Evolutionary conservation across 2,888 invertebrate species (phyloP).

Genomic region (Patella ulyssiponensis): DNA sequence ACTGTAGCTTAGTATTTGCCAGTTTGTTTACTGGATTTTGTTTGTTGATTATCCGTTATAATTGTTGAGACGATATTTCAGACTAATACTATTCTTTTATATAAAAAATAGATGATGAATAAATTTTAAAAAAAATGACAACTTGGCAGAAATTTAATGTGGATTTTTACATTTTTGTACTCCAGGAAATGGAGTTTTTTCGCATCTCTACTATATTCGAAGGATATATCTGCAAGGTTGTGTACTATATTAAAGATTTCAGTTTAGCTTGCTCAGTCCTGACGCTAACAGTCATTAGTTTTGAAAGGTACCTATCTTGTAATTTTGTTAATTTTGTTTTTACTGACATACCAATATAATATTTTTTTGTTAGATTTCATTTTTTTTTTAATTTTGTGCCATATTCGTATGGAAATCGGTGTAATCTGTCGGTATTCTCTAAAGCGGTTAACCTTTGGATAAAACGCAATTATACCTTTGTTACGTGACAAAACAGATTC

Average conservation of each 20-base stretch:
- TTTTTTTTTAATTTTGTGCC: not conserved
- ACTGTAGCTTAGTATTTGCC: no score
- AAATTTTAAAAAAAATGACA: no score
- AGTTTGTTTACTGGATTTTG: no score
- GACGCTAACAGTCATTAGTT: slow-evolving; percentile 44
- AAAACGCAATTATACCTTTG: no score
- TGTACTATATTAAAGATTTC: slow-evolving; percentile 43
- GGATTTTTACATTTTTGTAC: not conserved
- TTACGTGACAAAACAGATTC: no score
- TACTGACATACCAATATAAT: not conserved
- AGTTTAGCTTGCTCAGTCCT: slow-evolving; percentile 40
- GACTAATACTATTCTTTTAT: no score
- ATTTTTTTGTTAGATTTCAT: not conserved
- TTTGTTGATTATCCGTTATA: no score
- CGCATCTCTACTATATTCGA: slow-evolving; percentile 32
- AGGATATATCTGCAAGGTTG: slow-evolving; percentile 35
- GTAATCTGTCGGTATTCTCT: not conserved
- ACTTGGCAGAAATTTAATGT: no score
- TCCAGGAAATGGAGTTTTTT: slow-evolving; percentile 41
- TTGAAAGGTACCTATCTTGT: slow-evolving; percentile 39
- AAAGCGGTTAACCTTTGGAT: no score
- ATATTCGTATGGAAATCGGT: slow-evolving; percentile 5
- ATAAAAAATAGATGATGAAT: no score
- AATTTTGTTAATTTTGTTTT: not conserved
- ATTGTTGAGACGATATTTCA: no score